Conservation (phyloP, 2,888 invertebrate genomes). For the Leptinotarsa haldemani region DNA sequence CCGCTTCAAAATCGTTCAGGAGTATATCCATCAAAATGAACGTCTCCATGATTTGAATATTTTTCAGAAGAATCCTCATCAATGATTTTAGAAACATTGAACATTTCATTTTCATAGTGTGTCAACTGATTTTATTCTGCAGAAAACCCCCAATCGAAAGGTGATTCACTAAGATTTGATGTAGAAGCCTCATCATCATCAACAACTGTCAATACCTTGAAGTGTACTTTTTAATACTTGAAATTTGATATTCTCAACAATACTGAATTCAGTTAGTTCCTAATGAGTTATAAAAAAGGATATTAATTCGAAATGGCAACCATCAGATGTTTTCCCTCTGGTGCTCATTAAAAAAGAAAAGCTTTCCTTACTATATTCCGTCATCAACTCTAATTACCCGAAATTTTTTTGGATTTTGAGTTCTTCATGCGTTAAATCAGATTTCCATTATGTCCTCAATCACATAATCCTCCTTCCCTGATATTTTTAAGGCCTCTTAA, state of each 20-base stretch:
- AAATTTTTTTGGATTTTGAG: slow-evolving; percentile 11
- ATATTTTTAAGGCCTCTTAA: slow-evolving; percentile 7
- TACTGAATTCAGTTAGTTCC: background rate
- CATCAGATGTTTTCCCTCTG: slow-evolving; percentile 6
- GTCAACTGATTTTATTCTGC: too few relatives aligned
- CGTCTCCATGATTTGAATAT: background rate
- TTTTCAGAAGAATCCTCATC: slow-evolving; percentile 11
- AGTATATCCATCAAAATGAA: background rate
- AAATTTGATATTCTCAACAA: slow-evolving; percentile 18
- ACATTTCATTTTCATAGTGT: slow-evolving; percentile 7
- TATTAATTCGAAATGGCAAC: too few relatives aligned
- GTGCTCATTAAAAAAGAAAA: background rate
- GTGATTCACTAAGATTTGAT: too few relatives aligned
- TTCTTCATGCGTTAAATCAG: slow-evolving; percentile 21
- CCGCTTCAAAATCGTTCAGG: too few relatives aligned
- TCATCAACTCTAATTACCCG: background rate
- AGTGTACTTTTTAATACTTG: too few relatives aligned
- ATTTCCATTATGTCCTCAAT: slow-evolving; percentile 22
- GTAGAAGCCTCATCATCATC: too few relatives aligned
- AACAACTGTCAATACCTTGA: too few relatives aligned
- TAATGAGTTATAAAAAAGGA: background rate
- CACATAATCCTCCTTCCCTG: slow-evolving; percentile 10
- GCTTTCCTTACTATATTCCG: background rate
- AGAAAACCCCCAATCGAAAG: too few relatives aligned
- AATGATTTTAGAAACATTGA: background rate